Conservation (phyloP, 2,797 vertebrate genomes). For the Rhynchonycteris naso region DNA sequence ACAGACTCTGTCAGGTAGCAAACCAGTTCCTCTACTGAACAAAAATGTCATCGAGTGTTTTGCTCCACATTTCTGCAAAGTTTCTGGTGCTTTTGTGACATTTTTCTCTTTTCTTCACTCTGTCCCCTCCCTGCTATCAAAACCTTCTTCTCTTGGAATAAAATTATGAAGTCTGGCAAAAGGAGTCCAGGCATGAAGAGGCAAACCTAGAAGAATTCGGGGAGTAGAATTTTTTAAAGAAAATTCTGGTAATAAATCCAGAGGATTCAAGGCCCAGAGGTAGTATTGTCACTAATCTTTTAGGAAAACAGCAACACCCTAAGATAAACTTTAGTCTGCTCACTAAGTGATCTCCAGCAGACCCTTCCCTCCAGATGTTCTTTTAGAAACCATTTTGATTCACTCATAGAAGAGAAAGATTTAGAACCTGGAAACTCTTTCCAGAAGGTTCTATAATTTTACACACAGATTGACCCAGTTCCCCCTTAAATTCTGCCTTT, state of each 20-base stretch:
- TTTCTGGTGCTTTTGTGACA: background rate
- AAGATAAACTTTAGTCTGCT: background rate
- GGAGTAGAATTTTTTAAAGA: background rate
- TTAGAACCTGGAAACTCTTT: background rate
- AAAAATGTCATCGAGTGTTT: background rate
- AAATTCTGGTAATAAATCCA: background rate
- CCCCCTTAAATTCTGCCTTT: background rate
- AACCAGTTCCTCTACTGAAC: background rate
- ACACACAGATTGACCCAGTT: background rate
- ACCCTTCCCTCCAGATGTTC: background rate
- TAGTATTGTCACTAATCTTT: background rate
- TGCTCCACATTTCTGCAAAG: background rate
- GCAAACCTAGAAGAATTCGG: background rate
- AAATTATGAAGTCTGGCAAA: conserved; percentile 2
- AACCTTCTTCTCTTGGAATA: background rate
- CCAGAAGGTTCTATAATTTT: background rate
- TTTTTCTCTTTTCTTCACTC: background rate
- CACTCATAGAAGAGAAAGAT: background rate
- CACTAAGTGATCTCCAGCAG: background rate
- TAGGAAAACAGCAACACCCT: background rate
- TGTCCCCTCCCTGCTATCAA: background rate
- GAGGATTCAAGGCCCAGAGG: background rate
- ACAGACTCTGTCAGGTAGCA: conserved; percentile 46
- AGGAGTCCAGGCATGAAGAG: background rate
- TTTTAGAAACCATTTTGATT: background rate